Base-by-base conservation (phyloP, 2,888 invertebrate genomes). In the Drosophila rellima region DNA sequence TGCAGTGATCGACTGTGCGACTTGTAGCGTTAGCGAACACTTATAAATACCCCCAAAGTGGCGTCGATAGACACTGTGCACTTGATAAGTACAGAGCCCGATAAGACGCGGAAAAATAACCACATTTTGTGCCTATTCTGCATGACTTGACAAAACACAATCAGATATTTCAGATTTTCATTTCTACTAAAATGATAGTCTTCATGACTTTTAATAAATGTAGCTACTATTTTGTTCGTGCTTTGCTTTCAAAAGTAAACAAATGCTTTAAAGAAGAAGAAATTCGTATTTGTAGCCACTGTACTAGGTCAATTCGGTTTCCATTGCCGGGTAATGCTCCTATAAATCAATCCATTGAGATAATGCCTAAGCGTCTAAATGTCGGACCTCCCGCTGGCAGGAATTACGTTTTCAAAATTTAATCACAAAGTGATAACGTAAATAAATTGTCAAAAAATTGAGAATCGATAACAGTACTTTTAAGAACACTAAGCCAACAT, bases 1-100 rank as follows among this genome's bases (percentile, higher is more conserved):
- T 10, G 13, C 23, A 2, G 11, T 10, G 15, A 42, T n/a, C 17
- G 15, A 83, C 83, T 86, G 7, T 2, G 11, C 7, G 1, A 2
- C 1, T 2, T 2, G 3, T 2, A 1, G 7, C 11, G 6, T 0
- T 8, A 18, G 11, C 29, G 4, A 4, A 1, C 8, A 7, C 20
- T 56, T 70, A 8, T 40, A 73, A 17, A 23, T 26, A 3, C n/a
- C 29, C 8, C 0, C 11, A 2, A 2, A 13, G 39, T 15, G 3
- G 2, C 11, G 11, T 33, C 51, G 8, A 7, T 20, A 11, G 13
- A 31, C 17, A 13, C 2, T 10, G 6, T 15, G 13, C 8, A 33
- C 40, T 13, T 51, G 33, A 29, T 60, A 52, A 60, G 52, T 39
- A n/a, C 13, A n/a, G 39, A 33, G 18, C 20, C 29, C 26, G 29